phyloP scores from a whole-genome alignment of 1,140 invertebrate species.

The Drosophila ficusphila region DNA sequence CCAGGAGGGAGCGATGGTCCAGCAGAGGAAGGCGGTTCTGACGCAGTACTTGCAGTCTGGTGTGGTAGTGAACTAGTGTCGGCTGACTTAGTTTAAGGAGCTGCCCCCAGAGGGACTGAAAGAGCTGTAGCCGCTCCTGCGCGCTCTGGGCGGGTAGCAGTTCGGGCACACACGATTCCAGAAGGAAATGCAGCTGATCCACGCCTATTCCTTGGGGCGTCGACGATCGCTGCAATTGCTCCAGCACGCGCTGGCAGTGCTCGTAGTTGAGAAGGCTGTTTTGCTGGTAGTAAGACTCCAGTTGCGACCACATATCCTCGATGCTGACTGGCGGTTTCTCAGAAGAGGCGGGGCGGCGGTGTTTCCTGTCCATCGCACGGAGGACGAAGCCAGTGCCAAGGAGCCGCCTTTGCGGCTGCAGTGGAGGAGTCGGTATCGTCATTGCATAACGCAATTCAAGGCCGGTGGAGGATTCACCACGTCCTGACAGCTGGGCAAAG shows the following conservation, averaged over 20 bases:
- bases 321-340: background rate
- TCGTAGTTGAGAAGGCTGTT: conserved; percentile 49
- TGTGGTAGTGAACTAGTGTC: conserved; percentile 52
- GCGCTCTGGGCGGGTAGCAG: conserved; percentile 55
- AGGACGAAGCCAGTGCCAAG: background rate
- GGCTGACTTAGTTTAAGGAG: conserved; percentile 51
- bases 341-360: background rate
- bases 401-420: background rate
- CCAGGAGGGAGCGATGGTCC: conserved; percentile 60
- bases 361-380: background rate
- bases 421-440: background rate
- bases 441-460: conserved; percentile 2
- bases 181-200: conserved; percentile 61
- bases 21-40: conserved; percentile 54
- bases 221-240: conserved; percentile 23
- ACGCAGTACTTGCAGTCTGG: conserved; percentile 57
- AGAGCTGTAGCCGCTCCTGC: conserved; percentile 47
- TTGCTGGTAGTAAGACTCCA: conserved; percentile 66
- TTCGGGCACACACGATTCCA: conserved; percentile 66
- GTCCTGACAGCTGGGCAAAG: background rate
- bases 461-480: background rate
- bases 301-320: conserved; percentile 46
- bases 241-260: conserved; percentile 50
- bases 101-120: conserved; percentile 59
- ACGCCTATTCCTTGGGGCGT: conserved; percentile 8